Percentiles rank a stretch among this genome's conserved stretches.
Conservation (phyloP, 2,797 vertebrate species). For the Hyperoplus immaculatus region DNA sequence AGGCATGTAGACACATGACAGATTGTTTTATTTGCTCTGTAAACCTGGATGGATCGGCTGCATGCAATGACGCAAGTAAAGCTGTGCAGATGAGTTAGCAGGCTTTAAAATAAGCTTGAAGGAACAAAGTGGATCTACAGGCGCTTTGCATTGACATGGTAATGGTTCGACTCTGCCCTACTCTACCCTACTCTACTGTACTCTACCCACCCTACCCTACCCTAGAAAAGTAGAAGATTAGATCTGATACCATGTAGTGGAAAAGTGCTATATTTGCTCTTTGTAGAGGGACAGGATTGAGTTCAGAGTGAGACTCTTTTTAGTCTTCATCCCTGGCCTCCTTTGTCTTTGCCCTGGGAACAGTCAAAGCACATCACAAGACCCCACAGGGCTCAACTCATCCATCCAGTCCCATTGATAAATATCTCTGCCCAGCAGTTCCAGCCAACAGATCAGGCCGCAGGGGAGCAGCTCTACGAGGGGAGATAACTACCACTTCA, state of each 20-base stretch:
- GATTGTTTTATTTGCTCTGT: slow-evolving; percentile 64
- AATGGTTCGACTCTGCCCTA: too few relatives aligned
- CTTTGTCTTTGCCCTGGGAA: slow-evolving; percentile 12
- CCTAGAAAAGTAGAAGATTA: too few relatives aligned
- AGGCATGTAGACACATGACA: slow-evolving; percentile 53
- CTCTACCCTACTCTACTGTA: too few relatives aligned
- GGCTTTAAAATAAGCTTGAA: slow-evolving; percentile 26
- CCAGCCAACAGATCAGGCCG: slow-evolving; percentile 61
- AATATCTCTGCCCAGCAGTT: slow-evolving; percentile 69
- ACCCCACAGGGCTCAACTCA: slow-evolving; percentile 58
- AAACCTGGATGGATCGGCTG: slow-evolving; percentile 50
- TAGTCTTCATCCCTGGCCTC: slow-evolving; percentile 7
- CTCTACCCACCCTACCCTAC: too few relatives aligned
- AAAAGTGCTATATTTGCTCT: background rate
- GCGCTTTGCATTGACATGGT: too few relatives aligned
- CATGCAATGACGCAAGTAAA: slow-evolving; percentile 66
- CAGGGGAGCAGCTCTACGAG: slow-evolving; percentile 38
- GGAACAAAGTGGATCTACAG: slow-evolving; percentile 26
- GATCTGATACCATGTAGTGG: too few relatives aligned
- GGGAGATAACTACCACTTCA: slow-evolving; percentile 45
- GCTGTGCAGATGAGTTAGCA: slow-evolving; percentile 42
- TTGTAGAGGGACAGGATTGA: slow-evolving; percentile 16
- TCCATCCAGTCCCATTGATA: slow-evolving; percentile 66
- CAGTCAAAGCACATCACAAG: slow-evolving; percentile 28
- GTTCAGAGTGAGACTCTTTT: slow-evolving; percentile 1